Evolutionary conservation across 2,113 vertebrate genomes (phyloP), one percentile per base, ranked within the genome.

Genomic region (Lonchura striata): DNA sequence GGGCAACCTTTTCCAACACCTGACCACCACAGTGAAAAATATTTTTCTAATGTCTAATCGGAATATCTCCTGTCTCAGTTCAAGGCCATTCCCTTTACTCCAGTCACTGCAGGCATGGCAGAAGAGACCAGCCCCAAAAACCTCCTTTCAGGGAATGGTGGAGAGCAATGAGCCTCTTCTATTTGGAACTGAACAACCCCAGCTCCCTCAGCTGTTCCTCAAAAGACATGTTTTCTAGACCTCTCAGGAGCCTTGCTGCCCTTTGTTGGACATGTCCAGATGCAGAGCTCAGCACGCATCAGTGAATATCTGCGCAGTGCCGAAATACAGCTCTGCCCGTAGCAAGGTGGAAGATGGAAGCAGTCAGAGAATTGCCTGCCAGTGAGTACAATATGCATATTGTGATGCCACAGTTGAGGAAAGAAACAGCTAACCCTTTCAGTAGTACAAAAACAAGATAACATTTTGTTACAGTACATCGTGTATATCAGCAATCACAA

Each of bases 381-480:
- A 42, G 3, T 37, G 50, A 86, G 18, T 61, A 47, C 25, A 79
- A 41, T 49, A 44, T 30, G 11, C 52, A 59, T 75, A 78, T 75
- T 68, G 41, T 79, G 28, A 14, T 72, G 70, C 41, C 44, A 57
- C 39, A 87, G 47, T 64, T 89, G 44, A 71, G 41, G 70, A 78
- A 76, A 84, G 57, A 90, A 94, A 49, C 23, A 53, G 35, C 37
- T 31, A 90, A 47, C 13, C 10, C 11, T 63, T 82, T 86, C 24
- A 86, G 78, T 13, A 79, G 30, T 37, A 87, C n/a, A 78, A 92
- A 87, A 69, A 11, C 41, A 69, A 66, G 56, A 76, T 88, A 86
- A 82, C 17, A 2, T 57, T 80, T 60, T 71, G 47, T 61, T 82
- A 41, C 52, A 76, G 53, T 53, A 53, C 61, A 33, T 21, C 0